Conservation (phyloP, 2,113 vertebrate genomes). For the Brachypodius melanocephalos region DNA sequence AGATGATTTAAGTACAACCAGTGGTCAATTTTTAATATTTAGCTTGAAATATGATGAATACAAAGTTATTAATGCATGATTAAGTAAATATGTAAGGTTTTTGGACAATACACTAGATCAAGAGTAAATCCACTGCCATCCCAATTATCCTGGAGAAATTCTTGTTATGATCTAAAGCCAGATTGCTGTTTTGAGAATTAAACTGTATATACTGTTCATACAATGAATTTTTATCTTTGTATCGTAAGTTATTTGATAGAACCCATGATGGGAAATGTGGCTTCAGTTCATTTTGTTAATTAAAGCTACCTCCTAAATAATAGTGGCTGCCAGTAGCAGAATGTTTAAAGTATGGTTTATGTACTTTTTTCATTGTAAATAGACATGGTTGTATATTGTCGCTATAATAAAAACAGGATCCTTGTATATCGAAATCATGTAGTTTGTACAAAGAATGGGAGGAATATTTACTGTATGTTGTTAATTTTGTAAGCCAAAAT, state of each 20-base stretch:
- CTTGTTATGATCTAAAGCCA: constrained; percentile 63
- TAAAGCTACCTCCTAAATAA: constrained; percentile 96
- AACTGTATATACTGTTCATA: constrained; percentile 84
- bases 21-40: background rate
- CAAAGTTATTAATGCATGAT: background rate
- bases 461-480: constrained; percentile 88
- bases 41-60: background rate
- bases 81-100: constrained; percentile 14
- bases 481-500: constrained; percentile 89
- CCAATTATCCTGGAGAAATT: constrained; percentile 63
- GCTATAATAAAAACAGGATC: constrained; percentile 81
- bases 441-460: constrained; percentile 85
- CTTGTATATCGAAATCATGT: constrained; percentile 83
- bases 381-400: constrained; percentile 85
- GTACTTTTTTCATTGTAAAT: constrained; percentile 85
- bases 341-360: constrained; percentile 82
- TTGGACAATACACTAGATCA: constrained; percentile 47
- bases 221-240: constrained; percentile 79
- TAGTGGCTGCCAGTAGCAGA: constrained; percentile 89
- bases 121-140: constrained; percentile 68
- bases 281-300: constrained; percentile 84
- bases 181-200: constrained; percentile 75
- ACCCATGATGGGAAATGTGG: constrained; percentile 86
- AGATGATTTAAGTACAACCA: background rate
- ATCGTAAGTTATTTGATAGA: constrained; percentile 92